A percentile compares a stretch with the other conserved stretches of the same genome.
phyloP scores from a whole-genome alignment of 53 echinoderm and acorn worm species.

The Holothuria leucospilota region DNA sequence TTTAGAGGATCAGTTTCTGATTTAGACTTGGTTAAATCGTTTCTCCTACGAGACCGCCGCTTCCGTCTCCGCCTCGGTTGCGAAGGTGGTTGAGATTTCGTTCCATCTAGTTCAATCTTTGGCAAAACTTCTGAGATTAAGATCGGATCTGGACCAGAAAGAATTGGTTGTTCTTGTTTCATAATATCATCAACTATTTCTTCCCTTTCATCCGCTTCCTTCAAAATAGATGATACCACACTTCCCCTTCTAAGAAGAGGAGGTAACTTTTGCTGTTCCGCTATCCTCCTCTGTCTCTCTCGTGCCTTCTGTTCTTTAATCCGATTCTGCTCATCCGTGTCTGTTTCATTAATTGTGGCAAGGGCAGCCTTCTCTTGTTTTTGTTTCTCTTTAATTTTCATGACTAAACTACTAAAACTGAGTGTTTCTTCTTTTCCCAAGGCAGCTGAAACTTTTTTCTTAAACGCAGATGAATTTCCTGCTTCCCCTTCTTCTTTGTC shows the following conservation, averaged over 20 bases:
- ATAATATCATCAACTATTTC: slow-evolving; percentile 11
- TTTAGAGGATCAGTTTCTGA: slow-evolving; percentile 6
- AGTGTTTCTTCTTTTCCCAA: slow-evolving; percentile 13
- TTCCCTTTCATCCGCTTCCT: slow-evolving; percentile 18
- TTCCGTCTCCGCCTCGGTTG: not conserved
- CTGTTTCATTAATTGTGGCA: slow-evolving; percentile 12
- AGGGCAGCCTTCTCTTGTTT: not conserved
- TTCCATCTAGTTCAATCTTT: slow-evolving; percentile 47
- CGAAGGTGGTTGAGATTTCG: not conserved
- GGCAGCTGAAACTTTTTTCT: slow-evolving; percentile 32
- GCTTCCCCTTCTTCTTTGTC: not conserved
- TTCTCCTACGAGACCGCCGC: not conserved
- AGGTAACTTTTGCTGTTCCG: slow-evolving; percentile 25
- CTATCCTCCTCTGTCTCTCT: slow-evolving; percentile 12
- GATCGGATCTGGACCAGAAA: slow-evolving; percentile 66
- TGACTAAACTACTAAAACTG: slow-evolving; percentile 26
- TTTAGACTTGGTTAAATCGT: slow-evolving; percentile 26
- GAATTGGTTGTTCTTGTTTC: slow-evolving; percentile 35
- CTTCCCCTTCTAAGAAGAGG: slow-evolving; percentile 19
- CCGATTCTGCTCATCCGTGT: not conserved
- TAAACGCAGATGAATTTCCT: not conserved
- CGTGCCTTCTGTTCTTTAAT: slow-evolving; percentile 10
- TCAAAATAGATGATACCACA: slow-evolving; percentile 22
- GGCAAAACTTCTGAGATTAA: slow-evolving; percentile 74
- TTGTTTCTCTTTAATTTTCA: slow-evolving; percentile 18